Conservation (phyloP, 2,113 vertebrate genomes). For the Budorcas taxicolor region DNA sequence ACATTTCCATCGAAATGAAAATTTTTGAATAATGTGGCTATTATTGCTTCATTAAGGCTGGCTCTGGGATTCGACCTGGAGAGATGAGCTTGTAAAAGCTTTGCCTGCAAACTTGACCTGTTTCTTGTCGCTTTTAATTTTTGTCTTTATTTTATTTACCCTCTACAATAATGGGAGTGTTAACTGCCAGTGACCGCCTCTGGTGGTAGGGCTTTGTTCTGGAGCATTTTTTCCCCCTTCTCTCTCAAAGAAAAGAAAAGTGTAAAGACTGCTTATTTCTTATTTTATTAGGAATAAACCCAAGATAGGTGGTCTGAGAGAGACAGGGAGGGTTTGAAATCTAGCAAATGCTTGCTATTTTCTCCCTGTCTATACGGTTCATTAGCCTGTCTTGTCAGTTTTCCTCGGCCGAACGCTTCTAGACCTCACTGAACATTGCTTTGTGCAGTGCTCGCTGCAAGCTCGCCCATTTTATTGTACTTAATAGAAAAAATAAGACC, state of each 20-base stretch:
- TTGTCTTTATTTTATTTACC: slow-evolving; percentile 86
- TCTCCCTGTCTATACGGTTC: slow-evolving; percentile 90
- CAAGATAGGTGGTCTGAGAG: slow-evolving; percentile 81
- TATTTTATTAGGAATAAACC: slow-evolving; percentile 79
- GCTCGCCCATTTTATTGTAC: slow-evolving; percentile 80
- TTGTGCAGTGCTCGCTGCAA: slow-evolving; percentile 82
- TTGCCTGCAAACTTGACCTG: slow-evolving; percentile 95
- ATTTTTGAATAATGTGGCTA: slow-evolving; percentile 96
- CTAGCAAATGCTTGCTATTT: slow-evolving; percentile 87
- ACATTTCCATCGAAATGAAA: slow-evolving; percentile 95
- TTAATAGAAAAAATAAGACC: slow-evolving; percentile 74
- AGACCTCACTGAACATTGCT: slow-evolving; percentile 95
- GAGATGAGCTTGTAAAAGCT: slow-evolving; percentile 94
- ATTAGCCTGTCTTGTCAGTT: slow-evolving; percentile 94
- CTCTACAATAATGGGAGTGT: slow-evolving; percentile 76
- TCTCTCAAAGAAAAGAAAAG: slow-evolving; percentile 66
- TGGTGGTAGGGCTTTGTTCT: slow-evolving; percentile 70
- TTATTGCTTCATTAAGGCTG: slow-evolving; percentile 98
- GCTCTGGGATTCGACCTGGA: slow-evolving; percentile 92
- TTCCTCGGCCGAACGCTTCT: slow-evolving; percentile 89
- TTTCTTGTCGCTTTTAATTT: slow-evolving; percentile 97
- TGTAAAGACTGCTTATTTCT: slow-evolving; percentile 66
- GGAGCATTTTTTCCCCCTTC: slow-evolving; percentile 13
- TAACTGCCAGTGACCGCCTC: slow-evolving; percentile 65
- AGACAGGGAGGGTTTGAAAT: slow-evolving; percentile 82